Conservation (phyloP, 2,113 vertebrate species). For the Ailurus styani region DNA sequence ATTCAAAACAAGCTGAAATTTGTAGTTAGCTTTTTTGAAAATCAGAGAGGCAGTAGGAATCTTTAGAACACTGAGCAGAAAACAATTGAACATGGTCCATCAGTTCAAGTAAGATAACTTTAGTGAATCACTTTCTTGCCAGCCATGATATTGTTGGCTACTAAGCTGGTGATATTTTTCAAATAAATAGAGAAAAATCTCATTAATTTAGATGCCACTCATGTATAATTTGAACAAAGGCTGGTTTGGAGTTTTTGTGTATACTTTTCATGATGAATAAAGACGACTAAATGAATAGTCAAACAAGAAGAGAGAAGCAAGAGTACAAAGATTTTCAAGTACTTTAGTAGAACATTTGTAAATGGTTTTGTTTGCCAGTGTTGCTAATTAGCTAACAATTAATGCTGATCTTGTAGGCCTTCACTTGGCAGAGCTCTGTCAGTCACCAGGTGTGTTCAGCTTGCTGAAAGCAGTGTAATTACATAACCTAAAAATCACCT, state of each 20-base stretch:
- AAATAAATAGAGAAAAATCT: not conserved
- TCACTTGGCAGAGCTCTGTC: not conserved
- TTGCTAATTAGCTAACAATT: not conserved
- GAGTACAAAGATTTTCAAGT: not conserved
- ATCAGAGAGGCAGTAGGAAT: not conserved
- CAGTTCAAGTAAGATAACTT: constrained; percentile 1
- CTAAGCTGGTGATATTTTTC: not conserved
- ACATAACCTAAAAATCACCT: not conserved
- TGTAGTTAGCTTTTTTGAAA: not conserved
- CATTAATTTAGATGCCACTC: not conserved
- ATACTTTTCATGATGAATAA: not conserved
- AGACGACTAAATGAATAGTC: not conserved
- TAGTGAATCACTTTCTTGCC: not conserved
- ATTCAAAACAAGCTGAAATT: not conserved
- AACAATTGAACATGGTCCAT: not conserved
- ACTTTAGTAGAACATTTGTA: not conserved
- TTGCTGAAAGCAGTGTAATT: not conserved
- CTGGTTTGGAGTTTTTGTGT: not conserved
- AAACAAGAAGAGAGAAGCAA: not conserved
- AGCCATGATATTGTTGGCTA: not conserved
- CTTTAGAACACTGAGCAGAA: not conserved
- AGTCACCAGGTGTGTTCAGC: not conserved
- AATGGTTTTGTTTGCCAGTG: not conserved
- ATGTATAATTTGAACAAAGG: not conserved
- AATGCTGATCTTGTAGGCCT: not conserved